phyloP scores from a whole-genome alignment of 2,888 invertebrate genomes.

The Graphium colonna region DNA sequence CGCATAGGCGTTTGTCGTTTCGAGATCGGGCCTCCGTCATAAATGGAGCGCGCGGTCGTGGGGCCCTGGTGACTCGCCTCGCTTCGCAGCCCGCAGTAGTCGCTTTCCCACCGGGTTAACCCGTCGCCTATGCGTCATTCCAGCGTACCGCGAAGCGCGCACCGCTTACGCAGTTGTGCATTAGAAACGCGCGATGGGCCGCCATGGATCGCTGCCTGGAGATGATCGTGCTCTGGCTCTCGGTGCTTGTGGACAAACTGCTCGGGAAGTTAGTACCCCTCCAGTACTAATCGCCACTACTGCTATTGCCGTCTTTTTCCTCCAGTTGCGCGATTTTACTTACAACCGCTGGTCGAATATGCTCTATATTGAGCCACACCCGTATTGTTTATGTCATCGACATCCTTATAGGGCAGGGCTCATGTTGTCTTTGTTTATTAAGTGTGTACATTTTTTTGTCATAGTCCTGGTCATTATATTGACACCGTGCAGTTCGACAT shows the following conservation, averaged over 20 bases:
- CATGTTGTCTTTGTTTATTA: too few species aligned
- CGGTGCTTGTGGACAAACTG: constrained; percentile 38
- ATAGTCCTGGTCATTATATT: too few species aligned
- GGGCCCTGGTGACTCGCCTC: neutral
- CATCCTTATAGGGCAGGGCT: too few species aligned
- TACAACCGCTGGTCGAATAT: neutral
- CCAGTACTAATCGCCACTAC: neutral
- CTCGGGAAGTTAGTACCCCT: constrained; percentile 47
- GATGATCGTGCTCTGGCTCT: constrained; percentile 46
- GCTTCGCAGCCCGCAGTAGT: too few species aligned
- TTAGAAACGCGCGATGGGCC: constrained; percentile 35
- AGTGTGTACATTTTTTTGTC: too few species aligned
- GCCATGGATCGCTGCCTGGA: constrained; percentile 42
- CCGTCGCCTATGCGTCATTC: constrained; percentile 27
- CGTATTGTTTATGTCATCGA: too few species aligned
- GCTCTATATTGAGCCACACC: too few species aligned
- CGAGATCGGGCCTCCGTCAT: neutral
- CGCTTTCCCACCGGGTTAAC: constrained; percentile 1
- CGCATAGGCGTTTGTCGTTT: neutral
- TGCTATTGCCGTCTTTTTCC: neutral
- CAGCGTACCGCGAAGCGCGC: constrained; percentile 17
- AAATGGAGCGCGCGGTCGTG: neutral
- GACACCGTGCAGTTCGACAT: too few species aligned
- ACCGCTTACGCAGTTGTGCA: constrained; percentile 30
- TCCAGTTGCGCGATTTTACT: neutral